Evolutionary conservation across 2,113 vertebrate genomes (phyloP).

Genomic region (Heterotilapia buettikoferi): DNA sequence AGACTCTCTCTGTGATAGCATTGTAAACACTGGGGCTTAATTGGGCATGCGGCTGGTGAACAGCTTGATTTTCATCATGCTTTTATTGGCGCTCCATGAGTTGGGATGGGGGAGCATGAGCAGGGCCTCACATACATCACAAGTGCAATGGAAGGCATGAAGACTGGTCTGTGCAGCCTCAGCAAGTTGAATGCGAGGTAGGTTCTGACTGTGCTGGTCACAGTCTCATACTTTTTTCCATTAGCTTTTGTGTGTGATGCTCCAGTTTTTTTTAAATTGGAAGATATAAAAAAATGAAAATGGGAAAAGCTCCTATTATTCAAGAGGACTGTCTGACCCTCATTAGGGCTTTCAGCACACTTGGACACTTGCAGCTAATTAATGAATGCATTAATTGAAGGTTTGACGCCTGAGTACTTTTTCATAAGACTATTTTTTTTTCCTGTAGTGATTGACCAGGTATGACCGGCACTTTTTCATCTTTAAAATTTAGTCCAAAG

Average conservation of each 20-base stretch:
- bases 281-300: not conserved
- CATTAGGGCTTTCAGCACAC: not conserved
- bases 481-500: not conserved
- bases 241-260: not conserved
- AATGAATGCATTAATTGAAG: not conserved
- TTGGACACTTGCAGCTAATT: not conserved
- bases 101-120: not conserved
- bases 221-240: not conserved
- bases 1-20: slow-evolving; percentile 24
- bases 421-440: not conserved
- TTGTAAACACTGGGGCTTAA: slow-evolving; percentile 39
- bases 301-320: not conserved
- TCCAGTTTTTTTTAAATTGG: not conserved
- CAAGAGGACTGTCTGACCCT: not conserved
- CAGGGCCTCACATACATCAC: not conserved
- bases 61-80: slow-evolving; percentile 36
- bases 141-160: not conserved
- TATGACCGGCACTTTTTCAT: not conserved
- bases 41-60: slow-evolving; percentile 22
- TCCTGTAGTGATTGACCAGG: not conserved
- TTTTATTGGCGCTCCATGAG: slow-evolving; percentile 19
- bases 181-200: not conserved
- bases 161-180: not conserved
- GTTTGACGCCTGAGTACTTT: not conserved
- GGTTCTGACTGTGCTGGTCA: not conserved